Base-by-base conservation (phyloP, 2,888 invertebrate species). In the Yponomeuta sedellus region DNA sequence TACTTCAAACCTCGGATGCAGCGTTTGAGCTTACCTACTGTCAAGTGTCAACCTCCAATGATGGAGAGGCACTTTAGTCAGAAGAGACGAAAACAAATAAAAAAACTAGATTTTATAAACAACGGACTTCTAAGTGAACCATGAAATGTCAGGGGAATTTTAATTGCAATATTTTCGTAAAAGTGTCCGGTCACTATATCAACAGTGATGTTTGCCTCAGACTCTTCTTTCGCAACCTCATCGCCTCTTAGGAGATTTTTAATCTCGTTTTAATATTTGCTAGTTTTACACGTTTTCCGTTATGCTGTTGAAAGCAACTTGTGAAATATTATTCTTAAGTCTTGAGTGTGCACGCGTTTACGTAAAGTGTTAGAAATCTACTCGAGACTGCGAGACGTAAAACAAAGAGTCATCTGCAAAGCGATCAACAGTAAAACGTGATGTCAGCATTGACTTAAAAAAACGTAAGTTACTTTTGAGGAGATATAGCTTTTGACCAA, bases 211-310 rank as follows among this genome's bases (percentile, higher is more conserved):
- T 34, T 58, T 64, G 59, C 12, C 39, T 64, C 61, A 61, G 11
- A 59, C 22, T 5, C 20, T 57, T 16, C n/a, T 22, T 59, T 68
- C 66, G 70, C 72, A 68, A 68, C 64, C 68, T 73, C 72, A 71
- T 69, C 67, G 66, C 16, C 16, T 52, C 40, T 66, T 44, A 40
- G 59, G 12, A 66, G 69, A 71, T 71, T 64, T 68, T 52, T 68
- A 67, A 71, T 70, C 70, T 65, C 64, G 63, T 59, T 64, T 62
- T 64, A 44, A 28, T 62, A 59, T 69, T 68, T 64, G 69, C 67
- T 67, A 69, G 68, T 68, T 71, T 69, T 59, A 66, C 68, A 69
- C 67, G 69, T 68, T 67, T 52, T 67, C 66, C 70, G 68, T 62
- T 28, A 66, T 34, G 57, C 19, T 56, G 62, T 52, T 66, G 62